A percentile compares a stretch with the other conserved stretches of the same genome.
These are phyloP conservation scores for Garra rufa DNA, from an alignment of 2,113 vertebrate genomes.

Conservation along the genomic window DNA sequence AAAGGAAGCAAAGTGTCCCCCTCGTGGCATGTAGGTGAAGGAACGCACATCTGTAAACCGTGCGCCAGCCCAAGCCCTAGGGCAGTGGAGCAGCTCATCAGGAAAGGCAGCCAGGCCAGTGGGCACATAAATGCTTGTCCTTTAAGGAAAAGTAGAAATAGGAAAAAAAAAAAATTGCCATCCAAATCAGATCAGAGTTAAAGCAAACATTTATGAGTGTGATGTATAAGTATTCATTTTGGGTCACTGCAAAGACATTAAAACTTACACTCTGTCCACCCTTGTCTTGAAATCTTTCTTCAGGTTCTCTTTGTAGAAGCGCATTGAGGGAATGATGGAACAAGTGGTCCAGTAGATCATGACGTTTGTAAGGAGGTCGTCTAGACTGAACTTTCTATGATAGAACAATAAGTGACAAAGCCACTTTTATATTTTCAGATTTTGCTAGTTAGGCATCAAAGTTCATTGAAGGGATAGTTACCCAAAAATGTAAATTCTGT, in stretches of 20 bases:
- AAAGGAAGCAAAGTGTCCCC: constrained; percentile 88
- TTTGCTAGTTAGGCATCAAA: not conserved
- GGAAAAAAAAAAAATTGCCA: no score
- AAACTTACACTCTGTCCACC: constrained; percentile 70
- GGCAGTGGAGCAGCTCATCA: constrained; percentile 76
- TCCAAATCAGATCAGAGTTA: not conserved
- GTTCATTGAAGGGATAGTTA: not conserved
- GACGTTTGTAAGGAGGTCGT: constrained; percentile 85
- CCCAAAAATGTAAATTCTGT: no score
- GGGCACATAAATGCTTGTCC: constrained; percentile 75
- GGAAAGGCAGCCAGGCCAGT: constrained; percentile 84
- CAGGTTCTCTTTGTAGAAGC: constrained; percentile 88
- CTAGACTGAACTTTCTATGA: constrained; percentile 83
- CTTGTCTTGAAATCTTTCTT: constrained; percentile 34
- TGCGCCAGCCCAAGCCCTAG: constrained; percentile 73
- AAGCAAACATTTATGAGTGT: not conserved
- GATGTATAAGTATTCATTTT: not conserved
- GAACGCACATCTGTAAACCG: constrained; percentile 76
- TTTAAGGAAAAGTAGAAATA: constrained; percentile 58
- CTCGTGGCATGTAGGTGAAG: constrained; percentile 81
- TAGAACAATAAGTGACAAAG: constrained; percentile 4
- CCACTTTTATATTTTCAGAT: not conserved
- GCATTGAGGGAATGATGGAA: constrained; percentile 84
- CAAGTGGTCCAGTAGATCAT: constrained; percentile 92
- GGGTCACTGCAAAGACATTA: not conserved